Evolutionary conservation across 2,113 vertebrate species (phyloP).

Genomic region (Platichthys stellatus): DNA sequence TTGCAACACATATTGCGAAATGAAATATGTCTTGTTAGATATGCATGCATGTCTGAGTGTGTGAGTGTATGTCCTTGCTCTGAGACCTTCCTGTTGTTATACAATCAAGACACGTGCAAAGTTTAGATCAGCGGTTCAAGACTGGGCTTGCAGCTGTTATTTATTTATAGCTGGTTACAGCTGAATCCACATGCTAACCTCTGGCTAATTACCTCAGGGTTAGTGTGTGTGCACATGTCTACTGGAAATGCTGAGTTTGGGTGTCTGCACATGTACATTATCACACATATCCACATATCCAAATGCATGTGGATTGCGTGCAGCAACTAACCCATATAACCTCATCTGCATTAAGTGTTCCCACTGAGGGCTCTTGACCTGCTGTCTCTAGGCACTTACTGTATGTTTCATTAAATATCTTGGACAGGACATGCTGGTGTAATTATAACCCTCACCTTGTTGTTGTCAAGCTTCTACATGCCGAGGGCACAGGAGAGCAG

Average conservation of each 20-base stretch:
- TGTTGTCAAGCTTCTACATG: neutral
- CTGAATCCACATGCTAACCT: constrained; percentile 38
- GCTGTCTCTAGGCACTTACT: constrained; percentile 28
- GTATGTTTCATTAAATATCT: constrained; percentile 27
- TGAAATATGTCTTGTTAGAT: constrained; percentile 20
- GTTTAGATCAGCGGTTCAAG: constrained; percentile 6
- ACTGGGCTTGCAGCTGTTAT: constrained; percentile 5
- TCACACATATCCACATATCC: neutral
- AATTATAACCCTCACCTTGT: constrained; percentile 37
- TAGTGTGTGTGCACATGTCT: constrained; percentile 7
- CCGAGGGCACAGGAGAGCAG: constrained; percentile 7
- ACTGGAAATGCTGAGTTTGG: neutral
- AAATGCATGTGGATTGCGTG: neutral
- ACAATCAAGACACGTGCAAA: constrained; percentile 6
- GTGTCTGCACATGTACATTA: neutral
- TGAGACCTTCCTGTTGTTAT: neutral
- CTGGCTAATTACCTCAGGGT: constrained; percentile 16
- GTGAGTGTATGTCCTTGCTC: constrained; percentile 1
- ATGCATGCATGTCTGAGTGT: constrained; percentile 1
- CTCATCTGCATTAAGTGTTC: constrained; percentile 27
- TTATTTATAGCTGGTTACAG: constrained; percentile 32
- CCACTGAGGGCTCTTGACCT: constrained; percentile 46
- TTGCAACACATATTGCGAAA: constrained; percentile 26
- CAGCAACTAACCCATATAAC: constrained; percentile 9
- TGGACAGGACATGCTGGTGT: constrained; percentile 20